phyloP scores from a whole-genome alignment of 1,140 invertebrate species.

The Cheumatopsyche charites region DNA sequence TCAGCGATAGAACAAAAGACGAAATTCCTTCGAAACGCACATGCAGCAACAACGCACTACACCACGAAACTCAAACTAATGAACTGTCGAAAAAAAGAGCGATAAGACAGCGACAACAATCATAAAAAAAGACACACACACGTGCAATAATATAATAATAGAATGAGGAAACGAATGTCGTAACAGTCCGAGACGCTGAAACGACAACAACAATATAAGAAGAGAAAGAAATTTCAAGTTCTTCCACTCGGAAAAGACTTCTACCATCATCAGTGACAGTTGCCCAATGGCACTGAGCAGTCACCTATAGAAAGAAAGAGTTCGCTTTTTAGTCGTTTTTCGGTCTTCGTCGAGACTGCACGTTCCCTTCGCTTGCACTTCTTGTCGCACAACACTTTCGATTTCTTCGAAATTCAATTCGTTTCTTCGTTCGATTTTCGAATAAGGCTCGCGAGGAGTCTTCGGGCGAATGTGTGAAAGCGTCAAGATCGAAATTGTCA shows the following conservation, averaged over 20 bases:
- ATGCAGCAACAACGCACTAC: too few relatives aligned
- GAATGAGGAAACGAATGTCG: slow-evolving; percentile 13
- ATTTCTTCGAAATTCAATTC: background rate
- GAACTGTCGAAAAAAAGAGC: too few relatives aligned
- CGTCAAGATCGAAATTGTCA: too few relatives aligned
- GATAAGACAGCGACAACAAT: too few relatives aligned
- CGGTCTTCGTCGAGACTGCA: slow-evolving; percentile 4
- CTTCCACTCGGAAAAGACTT: background rate
- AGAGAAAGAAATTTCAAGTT: background rate
- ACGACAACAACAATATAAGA: background rate
- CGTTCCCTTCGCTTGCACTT: background rate
- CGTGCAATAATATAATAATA: too few relatives aligned
- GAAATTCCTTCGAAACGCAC: too few relatives aligned
- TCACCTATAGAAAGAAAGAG: slow-evolving; percentile 3
- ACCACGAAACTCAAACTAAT: too few relatives aligned
- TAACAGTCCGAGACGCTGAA: slow-evolving; percentile 16
- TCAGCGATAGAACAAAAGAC: too few relatives aligned
- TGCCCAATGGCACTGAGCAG: slow-evolving; percentile 25
- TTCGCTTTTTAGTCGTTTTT: slow-evolving; percentile 33
- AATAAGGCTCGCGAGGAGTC: too few relatives aligned
- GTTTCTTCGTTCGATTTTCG: background rate
- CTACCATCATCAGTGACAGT: slow-evolving; percentile 7
- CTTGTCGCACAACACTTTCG: background rate
- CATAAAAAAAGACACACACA: too few relatives aligned
- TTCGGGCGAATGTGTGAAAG: too few relatives aligned